Evolutionary conservation across 1,140 invertebrate species (phyloP).

Genomic region (Magallana angulata): DNA sequence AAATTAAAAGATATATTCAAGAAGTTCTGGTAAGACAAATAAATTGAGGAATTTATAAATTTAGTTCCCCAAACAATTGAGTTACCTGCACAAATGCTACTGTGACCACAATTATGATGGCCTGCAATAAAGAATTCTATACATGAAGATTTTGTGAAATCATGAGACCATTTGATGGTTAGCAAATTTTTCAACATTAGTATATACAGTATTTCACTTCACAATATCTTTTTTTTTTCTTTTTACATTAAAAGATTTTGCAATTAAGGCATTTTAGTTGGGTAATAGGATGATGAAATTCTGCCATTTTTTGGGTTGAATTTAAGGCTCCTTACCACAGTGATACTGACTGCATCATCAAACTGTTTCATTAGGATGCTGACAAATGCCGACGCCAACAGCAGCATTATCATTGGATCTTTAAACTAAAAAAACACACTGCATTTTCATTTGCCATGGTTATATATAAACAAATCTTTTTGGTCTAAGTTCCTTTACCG

Average conservation of each 20-base stretch:
- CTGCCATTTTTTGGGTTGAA: too few species aligned
- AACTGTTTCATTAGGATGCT: conserved; percentile 98
- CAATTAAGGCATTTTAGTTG: neutral
- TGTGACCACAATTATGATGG: conserved; percentile 97
- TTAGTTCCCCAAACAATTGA: neutral
- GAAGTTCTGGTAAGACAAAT: too few species aligned
- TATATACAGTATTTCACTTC: too few species aligned
- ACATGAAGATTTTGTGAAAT: neutral
- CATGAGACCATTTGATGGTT: too few species aligned
- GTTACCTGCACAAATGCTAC: conserved; percentile 96
- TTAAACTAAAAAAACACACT: conserved; percentile 86
- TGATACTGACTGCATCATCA: conserved; percentile 99
- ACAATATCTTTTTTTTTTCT: too few species aligned
- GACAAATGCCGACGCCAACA: conserved; percentile 96
- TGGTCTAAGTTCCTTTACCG: too few species aligned
- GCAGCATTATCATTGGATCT: conserved; percentile 96
- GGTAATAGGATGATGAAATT: neutral
- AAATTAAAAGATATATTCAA: neutral
- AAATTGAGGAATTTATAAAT: too few species aligned
- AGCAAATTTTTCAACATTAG: too few species aligned
- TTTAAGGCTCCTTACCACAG: conserved; percentile 87
- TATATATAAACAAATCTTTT: too few species aligned
- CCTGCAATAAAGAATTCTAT: conserved; percentile 80
- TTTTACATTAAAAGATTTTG: neutral
- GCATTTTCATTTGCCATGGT: too few species aligned